Evolutionary conservation across 2,888 invertebrate species (phyloP), one percentile per base, ranked within the genome.

Genomic region (Ctenicera cuprea): DNA sequence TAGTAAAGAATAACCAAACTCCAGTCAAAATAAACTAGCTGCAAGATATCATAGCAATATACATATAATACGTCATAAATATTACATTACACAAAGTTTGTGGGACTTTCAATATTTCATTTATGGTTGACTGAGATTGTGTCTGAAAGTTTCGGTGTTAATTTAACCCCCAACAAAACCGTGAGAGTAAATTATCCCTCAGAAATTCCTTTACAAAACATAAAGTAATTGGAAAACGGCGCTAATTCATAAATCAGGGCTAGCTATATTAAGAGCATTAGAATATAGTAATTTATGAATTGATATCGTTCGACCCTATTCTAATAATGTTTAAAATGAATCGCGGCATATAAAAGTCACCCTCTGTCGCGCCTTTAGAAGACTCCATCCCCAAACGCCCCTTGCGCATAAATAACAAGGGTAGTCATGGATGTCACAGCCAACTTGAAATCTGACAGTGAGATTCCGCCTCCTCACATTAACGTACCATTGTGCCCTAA

Each of bases 401-500:
- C 67, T 68, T 64, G 50, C 71, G 71, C 76, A 76, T 76, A 76
- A 76, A 76, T 76, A 76, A 76, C 76, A 65, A 64, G 71, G 71
- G 71, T 74, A 68, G 69, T 73, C 73, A 65, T 74, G 71, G 76
- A 71, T 73, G 76, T 76, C 76, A 76, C 67, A 71, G 71, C 64
- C 76, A 76, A 76, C 67, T 76, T 71, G 76, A 76, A 76, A 76
- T 76, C 76, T 76, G 76, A 76, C 76, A 74, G 73, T 26, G 59
- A 76, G 43, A 73, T 73, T 72, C 73, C 74, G 71, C 76, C 76
- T 71, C 54, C 68, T 62, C 70, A 63, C 73, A 76, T 71, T 73
- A 70, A 59, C 70, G 59, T 57, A 65, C 73, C 67, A 76, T 74
- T 76, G 76, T 76, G 76, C 63, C 67, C 57, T 76, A 76, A 76